Percentiles rank a stretch among this genome's conserved stretches.
Conservation (phyloP, 2,797 vertebrate species). For the Poeciliopsis infans region DNA sequence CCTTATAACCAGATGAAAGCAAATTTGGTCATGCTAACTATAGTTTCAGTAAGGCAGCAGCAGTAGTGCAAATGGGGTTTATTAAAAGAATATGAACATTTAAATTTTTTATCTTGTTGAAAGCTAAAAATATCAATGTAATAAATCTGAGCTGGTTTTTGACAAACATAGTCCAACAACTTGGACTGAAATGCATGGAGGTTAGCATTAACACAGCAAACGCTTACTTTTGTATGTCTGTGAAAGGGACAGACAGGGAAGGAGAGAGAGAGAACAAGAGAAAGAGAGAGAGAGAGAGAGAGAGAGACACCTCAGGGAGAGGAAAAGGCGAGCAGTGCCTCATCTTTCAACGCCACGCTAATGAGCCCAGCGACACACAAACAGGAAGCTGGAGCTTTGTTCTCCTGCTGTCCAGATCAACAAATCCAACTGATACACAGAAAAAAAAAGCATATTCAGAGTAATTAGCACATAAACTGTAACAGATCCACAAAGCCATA, state of each 20-base stretch:
- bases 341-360: slow-evolving; percentile 78
- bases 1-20: not conserved
- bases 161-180: not conserved
- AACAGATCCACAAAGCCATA: slow-evolving; percentile 10
- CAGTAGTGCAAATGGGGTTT: not conserved
- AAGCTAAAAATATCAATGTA: not conserved
- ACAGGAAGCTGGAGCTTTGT: slow-evolving; percentile 79
- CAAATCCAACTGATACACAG: slow-evolving; percentile 58
- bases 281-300: slow-evolving; percentile 40
- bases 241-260: slow-evolving; percentile 39
- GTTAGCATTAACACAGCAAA: slow-evolving; percentile 30
- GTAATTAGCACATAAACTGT: slow-evolving; percentile 21
- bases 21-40: not conserved
- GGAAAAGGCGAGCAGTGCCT: slow-evolving; percentile 77
- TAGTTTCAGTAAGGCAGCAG: not conserved
- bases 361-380: slow-evolving; percentile 76
- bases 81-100: not conserved
- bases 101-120: not conserved
- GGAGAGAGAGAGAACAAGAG: not conserved
- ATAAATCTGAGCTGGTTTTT: not conserved
- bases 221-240: slow-evolving; percentile 19
- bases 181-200: not conserved
- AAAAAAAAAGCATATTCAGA: slow-evolving; percentile 39
- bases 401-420: slow-evolving; percentile 59
- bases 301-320: slow-evolving; percentile 59